Conservation (phyloP, 2,888 invertebrate genomes). For the Leptinotarsa rubiginosa region DNA sequence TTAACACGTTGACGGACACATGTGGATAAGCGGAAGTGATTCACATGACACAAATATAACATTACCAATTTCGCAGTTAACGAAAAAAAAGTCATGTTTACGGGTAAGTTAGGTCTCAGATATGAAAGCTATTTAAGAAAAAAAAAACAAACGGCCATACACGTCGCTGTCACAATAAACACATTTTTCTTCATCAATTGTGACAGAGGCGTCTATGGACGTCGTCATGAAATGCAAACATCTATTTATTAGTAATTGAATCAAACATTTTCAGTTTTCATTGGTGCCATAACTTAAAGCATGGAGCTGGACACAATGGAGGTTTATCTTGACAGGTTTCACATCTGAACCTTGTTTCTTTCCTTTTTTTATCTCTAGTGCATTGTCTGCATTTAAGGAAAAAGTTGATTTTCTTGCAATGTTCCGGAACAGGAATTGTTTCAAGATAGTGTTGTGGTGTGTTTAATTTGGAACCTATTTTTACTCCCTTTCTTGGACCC, state of each 20-base stretch:
- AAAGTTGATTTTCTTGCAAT: slow-evolving; percentile 19
- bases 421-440: slow-evolving; percentile 26
- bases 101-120: neutral
- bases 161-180: neutral
- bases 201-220: slow-evolving; percentile 5
- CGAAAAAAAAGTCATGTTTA: neutral
- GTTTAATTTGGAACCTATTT: slow-evolving; percentile 2
- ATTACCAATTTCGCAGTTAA: neutral
- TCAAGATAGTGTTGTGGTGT: slow-evolving; percentile 24
- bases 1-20: slow-evolving; percentile 28
- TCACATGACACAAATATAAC: slow-evolving; percentile 8
- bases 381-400: slow-evolving; percentile 26
- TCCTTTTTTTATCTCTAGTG: slow-evolving; percentile 18
- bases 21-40: neutral
- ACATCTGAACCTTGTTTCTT: slow-evolving; percentile 24
- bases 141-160: slow-evolving; percentile 15
- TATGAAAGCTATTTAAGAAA: slow-evolving; percentile 7
- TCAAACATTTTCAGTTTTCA: slow-evolving; percentile 11
- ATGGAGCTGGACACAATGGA: slow-evolving; percentile 26
- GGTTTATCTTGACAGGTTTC: slow-evolving; percentile 27
- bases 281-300: slow-evolving; percentile 21
- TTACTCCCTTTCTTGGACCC: slow-evolving; percentile 13
- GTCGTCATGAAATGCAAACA: neutral
- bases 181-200: slow-evolving; percentile 8
- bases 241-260: slow-evolving; percentile 4